Conservation (phyloP, 2,888 invertebrate species). For the Scelioninae gen. 1 region DNA sequence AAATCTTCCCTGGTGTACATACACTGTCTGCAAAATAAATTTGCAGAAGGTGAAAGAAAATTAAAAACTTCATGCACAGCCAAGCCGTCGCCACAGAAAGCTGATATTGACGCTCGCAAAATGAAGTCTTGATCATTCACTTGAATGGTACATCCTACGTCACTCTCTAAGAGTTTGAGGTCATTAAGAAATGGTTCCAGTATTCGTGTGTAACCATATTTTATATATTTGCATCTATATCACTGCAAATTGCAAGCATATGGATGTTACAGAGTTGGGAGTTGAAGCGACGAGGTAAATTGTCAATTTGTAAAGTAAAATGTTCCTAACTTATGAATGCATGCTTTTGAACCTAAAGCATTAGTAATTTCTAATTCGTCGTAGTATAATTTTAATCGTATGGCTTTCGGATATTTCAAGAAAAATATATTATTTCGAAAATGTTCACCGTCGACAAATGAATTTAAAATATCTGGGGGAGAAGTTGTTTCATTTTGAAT, state of each 20-base stretch:
- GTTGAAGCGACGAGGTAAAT: constrained; percentile 67
- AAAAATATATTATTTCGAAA: no score
- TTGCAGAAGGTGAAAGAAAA: constrained; percentile 58
- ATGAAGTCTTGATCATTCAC: neutral
- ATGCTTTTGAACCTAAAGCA: constrained; percentile 69
- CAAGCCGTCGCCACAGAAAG: constrained; percentile 62
- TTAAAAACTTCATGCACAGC: constrained; percentile 66
- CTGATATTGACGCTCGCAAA: constrained; percentile 34
- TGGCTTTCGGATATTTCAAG: no score
- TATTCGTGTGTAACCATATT: constrained; percentile 61
- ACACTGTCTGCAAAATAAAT: constrained; percentile 62
- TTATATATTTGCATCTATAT: constrained; percentile 51
- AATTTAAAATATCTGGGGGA: no score
- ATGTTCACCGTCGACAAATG: no score
- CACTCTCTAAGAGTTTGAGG: constrained; percentile 19
- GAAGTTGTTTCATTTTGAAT: no score
- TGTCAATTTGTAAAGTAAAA: constrained; percentile 63
- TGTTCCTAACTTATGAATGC: constrained; percentile 60
- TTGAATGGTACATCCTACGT: constrained; percentile 30
- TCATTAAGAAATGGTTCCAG: constrained; percentile 55
- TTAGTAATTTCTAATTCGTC: constrained; percentile 66
- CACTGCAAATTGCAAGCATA: constrained; percentile 42
- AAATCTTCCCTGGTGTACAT: constrained; percentile 54
- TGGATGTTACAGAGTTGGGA: constrained; percentile 63
- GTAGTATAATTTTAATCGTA: no score